A percentile compares a stretch with the other conserved stretches of the same genome.
phyloP scores from a whole-genome alignment of 2,113 vertebrate genomes.

The Larimichthys crocea region DNA sequence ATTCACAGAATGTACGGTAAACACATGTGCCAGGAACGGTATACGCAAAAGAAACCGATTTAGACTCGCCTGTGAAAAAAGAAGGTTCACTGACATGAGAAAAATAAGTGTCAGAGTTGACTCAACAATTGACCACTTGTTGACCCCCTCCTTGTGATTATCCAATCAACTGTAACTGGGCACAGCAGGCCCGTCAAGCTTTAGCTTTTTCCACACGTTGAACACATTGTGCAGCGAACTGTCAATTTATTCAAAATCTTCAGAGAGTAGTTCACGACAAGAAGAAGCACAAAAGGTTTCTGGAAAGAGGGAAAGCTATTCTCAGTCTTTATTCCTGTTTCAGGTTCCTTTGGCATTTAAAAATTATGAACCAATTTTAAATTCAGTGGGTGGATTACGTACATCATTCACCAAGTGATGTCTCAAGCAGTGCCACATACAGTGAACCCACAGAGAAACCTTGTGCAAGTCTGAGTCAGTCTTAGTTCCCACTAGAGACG shows the following conservation, averaged over 20 bases:
- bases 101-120: slow-evolving; percentile 24
- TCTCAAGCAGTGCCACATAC: slow-evolving; percentile 24
- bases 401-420: slow-evolving; percentile 25
- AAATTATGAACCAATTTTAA: slow-evolving; percentile 9
- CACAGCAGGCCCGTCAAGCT: background rate
- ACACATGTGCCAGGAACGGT: slow-evolving; percentile 36
- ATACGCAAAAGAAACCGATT: slow-evolving; percentile 19
- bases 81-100: slow-evolving; percentile 6
- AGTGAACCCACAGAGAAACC: slow-evolving; percentile 21
- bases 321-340: slow-evolving; percentile 36
- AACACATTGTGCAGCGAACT: background rate
- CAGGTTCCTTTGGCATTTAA: slow-evolving; percentile 31
- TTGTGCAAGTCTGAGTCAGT: slow-evolving; percentile 57
- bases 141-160: background rate
- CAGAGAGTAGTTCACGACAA: background rate
- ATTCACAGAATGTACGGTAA: slow-evolving; percentile 46
- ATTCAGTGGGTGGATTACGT: slow-evolving; percentile 33
- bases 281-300: background rate
- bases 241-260: background rate
- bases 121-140: background rate
- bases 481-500: slow-evolving; percentile 38
- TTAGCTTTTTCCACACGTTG: background rate
- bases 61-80: slow-evolving; percentile 23
- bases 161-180: background rate
- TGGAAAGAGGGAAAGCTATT: background rate